Base-by-base conservation (phyloP, 2,797 vertebrate genomes). In the Chaetophractus vellerosus region DNA sequence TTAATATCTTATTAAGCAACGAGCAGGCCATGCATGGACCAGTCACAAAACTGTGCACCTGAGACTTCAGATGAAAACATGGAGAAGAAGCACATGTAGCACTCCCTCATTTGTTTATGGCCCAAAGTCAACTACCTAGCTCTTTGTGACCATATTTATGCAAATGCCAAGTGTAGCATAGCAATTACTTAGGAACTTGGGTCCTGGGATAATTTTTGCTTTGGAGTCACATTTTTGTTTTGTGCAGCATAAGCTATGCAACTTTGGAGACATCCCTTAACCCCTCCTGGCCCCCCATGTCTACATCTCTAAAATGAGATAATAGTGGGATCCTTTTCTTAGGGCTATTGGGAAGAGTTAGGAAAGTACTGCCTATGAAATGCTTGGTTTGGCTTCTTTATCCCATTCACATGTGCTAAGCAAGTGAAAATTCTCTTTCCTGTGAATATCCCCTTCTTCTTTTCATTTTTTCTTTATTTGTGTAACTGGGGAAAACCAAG, bases 401-500 rank as follows among this genome's bases (percentile, higher is more conserved):
- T 38, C 80, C 88, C 9, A 0, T 9, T 14, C 31, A 1, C 23
- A 8, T 57, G 41, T 33, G 7, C 28, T n/a, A 41, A 21, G 21
- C 28, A 9, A 14, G 55, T 11, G 23, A 55, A 38, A 23, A 50
- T 50, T 33, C 72, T 71, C n/a, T 38, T 64, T 88, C 55, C 19
- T 68, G 26, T 52, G 19, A 31, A 52, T 19, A 10, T 24, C 81
- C 19, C 8, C 31, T 11, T 0, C 36, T 64, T 69, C 81, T 84
- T 23, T 33, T 36, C 21, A 11, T n/a, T 59, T 59, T 61, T 52
- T 41, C 52, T 45, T 28, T 83, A 71, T 23, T 83, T 63, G 24
- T 57, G 26, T 75, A 90, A 74, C 28, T 2, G 28, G 69, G 80
- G 59, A 26, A 76, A 79, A 94, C 61, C 48, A 89, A 63, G 57